Base-by-base conservation (phyloP, 35 echinoderm and acorn worm genomes). In the Apostichopus parvimensis region DNA sequence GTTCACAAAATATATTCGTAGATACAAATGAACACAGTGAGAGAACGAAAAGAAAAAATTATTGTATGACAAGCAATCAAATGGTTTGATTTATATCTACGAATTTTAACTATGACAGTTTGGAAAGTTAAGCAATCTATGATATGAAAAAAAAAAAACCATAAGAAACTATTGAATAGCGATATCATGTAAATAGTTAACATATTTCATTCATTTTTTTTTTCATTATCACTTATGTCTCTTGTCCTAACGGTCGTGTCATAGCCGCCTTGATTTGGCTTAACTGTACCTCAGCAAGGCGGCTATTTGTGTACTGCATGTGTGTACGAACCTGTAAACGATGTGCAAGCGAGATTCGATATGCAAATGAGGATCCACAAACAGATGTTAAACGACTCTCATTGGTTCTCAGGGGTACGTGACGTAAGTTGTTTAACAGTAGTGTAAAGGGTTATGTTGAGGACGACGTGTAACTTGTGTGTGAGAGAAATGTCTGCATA, bases 331-430 rank as follows among this genome's bases (percentile, higher is more conserved):
- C 58, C 7, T 0, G 58, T 61, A 5, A 61, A 61, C 7, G 58
- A 61, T 61, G 58, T 61, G 58, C 58, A 61, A 61, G 58, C 5
- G 58, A 75, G 71, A 22, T 75, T 75, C 71, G 14, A 6, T 75
- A 75, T 75, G 71, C 71, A 75, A 75, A 22, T 75, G 71, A 75
- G 21, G 6, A 75, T n/a, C 20, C 17, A 75, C 17, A 75, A 45
- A 18, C 71, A 75, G 71, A 75, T 75, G 21, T 75, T 75, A 75
- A 75, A 75, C 71, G 71, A 20, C 71, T 20, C 5, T 20, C 20
- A 75, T 75, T 75, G 71, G 71, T 75, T 75, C 71, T 75, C 71
- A 75, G 71, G 71, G 71, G 71, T 75, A 75, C 71, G 21, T 75
- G 71, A 75, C 17, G 15, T 75, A 75, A 75, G 71, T 75, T 75